phyloP scores from a whole-genome alignment of 2,797 vertebrate genomes.

The Acropternis orthonyx region DNA sequence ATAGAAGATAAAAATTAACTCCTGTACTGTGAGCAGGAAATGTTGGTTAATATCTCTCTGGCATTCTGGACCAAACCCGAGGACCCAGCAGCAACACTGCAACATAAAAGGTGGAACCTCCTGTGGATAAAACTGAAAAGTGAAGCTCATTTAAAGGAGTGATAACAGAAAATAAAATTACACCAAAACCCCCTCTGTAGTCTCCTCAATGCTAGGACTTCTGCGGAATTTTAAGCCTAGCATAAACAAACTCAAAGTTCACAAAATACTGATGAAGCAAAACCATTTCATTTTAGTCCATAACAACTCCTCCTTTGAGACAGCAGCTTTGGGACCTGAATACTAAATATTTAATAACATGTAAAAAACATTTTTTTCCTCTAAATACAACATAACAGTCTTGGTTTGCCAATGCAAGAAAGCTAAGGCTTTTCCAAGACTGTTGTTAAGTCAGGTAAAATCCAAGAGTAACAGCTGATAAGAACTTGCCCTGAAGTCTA shows the following conservation, averaged over 20 bases:
- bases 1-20: neutral
- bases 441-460: neutral
- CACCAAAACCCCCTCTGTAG: neutral
- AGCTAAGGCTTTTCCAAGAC: neutral
- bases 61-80: neutral
- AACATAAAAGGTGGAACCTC: neutral
- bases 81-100: neutral
- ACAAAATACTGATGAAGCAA: neutral
- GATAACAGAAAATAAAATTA: neutral
- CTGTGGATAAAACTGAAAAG: neutral
- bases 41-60: neutral
- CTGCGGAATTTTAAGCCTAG: neutral
- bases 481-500: neutral
- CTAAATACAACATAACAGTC: neutral
- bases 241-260: neutral
- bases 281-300: neutral
- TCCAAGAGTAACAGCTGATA: neutral
- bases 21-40: neutral
- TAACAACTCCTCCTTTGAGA: neutral
- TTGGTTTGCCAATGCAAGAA: neutral
- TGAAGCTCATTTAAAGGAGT: neutral
- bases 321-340: neutral
- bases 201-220: neutral
- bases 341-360: neutral
- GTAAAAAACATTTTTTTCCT: neutral